These are phyloP conservation scores for Saxidomus purpurata DNA, from an alignment of 1,140 invertebrate species.

Conservation along the genomic window DNA sequence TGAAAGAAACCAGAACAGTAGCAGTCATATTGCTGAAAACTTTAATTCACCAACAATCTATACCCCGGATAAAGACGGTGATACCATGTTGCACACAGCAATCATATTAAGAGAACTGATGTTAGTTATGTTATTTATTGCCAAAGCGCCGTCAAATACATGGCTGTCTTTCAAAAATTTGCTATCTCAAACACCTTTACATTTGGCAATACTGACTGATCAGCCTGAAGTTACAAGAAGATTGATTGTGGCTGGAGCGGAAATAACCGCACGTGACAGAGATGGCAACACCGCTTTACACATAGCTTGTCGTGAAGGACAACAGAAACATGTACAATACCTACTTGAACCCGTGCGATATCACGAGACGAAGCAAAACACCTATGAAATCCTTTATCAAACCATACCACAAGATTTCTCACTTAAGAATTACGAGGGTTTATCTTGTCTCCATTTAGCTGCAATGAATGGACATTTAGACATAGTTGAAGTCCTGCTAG, in stretches of 20 bases:
- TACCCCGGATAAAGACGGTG: slow-evolving; percentile 40
- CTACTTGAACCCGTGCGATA: slow-evolving; percentile 89
- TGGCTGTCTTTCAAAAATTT: slow-evolving; percentile 70
- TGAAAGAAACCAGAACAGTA: not conserved
- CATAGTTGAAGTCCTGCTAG: slow-evolving; percentile 12
- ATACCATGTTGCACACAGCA: slow-evolving; percentile 72
- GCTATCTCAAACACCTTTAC: slow-evolving; percentile 89
- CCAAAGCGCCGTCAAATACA: slow-evolving; percentile 31
- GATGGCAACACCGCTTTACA: slow-evolving; percentile 79
- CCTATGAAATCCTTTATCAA: slow-evolving; percentile 84
- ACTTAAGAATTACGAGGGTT: slow-evolving; percentile 34
- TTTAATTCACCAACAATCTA: not conserved
- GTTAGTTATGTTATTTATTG: slow-evolving; percentile 67
- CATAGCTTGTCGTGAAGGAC: slow-evolving; percentile 88
- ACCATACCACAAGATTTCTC: slow-evolving; percentile 79
- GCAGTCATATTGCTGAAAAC: not conserved
- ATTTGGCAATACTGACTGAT: slow-evolving; percentile 91
- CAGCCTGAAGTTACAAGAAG: slow-evolving; percentile 89
- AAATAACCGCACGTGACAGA: slow-evolving; percentile 75
- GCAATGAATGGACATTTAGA: slow-evolving; percentile 27
- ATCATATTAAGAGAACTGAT: slow-evolving; percentile 70
- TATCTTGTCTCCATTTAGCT: slow-evolving; percentile 52
- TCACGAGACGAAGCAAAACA: slow-evolving; percentile 65
- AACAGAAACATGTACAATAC: slow-evolving; percentile 89
- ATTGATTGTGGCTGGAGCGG: slow-evolving; percentile 91